Evolutionary conservation across 2,888 invertebrate species (phyloP).

Genomic region (Plagiodera versicolora): DNA sequence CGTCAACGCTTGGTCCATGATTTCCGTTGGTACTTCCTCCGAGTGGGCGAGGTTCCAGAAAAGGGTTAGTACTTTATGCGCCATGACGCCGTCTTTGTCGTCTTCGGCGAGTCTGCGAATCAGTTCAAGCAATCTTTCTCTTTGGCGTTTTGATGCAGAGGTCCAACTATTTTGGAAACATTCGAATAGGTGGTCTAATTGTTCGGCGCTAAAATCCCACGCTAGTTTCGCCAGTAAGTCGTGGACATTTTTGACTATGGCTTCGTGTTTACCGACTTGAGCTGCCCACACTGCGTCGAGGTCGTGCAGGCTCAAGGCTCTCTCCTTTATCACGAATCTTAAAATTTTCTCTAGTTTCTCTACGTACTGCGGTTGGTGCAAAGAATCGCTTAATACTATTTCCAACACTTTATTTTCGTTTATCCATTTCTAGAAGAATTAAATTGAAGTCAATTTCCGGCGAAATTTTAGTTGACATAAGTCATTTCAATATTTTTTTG

Average conservation of each 20-base stretch:
- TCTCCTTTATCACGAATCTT: conserved; percentile 94
- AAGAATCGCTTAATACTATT: conserved; percentile 91
- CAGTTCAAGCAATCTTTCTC: conserved; percentile 91
- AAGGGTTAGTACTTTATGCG: conserved; percentile 91
- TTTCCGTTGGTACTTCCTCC: conserved; percentile 94
- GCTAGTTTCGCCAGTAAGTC: conserved; percentile 94
- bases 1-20: conserved; percentile 93
- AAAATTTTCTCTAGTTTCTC: conserved; percentile 97
- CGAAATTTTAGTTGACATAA: no score
- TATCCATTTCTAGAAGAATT: conserved; percentile 79
- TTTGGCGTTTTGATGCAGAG: conserved; percentile 91
- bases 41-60: conserved; percentile 98
- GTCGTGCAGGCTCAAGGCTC: conserved; percentile 85
- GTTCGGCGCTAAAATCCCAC: conserved; percentile 97
- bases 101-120: conserved; percentile 95
- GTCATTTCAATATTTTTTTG: no score
- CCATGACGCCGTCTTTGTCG: conserved; percentile 98
- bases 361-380: conserved; percentile 97
- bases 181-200: conserved; percentile 94
- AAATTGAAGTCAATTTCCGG: neutral
- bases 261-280: conserved; percentile 96
- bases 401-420: conserved; percentile 93
- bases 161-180: conserved; percentile 96
- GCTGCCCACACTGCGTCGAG: conserved; percentile 96
- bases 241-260: conserved; percentile 97